Evolutionary conservation across 2,113 vertebrate species (phyloP).

Genomic region (Catharus bicknelli): DNA sequence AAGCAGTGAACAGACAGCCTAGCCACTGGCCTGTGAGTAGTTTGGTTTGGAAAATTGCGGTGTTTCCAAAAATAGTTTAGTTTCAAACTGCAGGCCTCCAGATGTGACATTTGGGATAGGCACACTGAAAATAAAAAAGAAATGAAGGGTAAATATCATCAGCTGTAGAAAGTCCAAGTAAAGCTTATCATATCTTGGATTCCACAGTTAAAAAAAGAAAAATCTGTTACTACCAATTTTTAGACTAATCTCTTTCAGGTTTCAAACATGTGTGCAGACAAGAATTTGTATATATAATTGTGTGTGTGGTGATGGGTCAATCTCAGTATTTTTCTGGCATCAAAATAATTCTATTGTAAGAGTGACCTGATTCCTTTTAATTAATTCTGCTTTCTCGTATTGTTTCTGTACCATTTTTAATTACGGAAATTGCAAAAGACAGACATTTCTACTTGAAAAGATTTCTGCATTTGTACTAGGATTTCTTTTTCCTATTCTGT

Average conservation of each 20-base stretch:
- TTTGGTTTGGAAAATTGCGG: constrained; percentile 70
- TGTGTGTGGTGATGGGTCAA: background rate
- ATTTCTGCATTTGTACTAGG: background rate
- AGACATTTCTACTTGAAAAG: background rate
- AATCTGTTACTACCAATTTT: background rate
- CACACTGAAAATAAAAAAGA: constrained; percentile 45
- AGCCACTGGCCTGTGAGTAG: constrained; percentile 56
- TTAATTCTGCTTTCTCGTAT: background rate
- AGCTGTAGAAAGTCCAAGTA: constrained; percentile 36
- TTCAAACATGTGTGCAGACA: background rate
- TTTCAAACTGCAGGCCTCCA: constrained; percentile 70
- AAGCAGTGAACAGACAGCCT: constrained; percentile 54
- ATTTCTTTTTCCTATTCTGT: background rate
- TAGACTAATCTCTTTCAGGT: background rate
- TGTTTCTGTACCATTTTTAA: background rate
- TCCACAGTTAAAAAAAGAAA: background rate
- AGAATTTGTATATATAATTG: background rate
- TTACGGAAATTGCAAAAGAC: background rate
- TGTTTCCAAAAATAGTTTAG: constrained; percentile 72
- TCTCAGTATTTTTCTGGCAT: background rate
- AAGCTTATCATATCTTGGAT: background rate
- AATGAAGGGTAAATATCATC: constrained; percentile 59
- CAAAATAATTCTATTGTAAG: background rate
- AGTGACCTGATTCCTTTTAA: background rate
- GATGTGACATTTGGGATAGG: constrained; percentile 69